A percentile compares a stretch with the other conserved stretches of the same genome.
phyloP scores from a whole-genome alignment of 2,113 vertebrate species.

The Heterocephalus glaber region DNA sequence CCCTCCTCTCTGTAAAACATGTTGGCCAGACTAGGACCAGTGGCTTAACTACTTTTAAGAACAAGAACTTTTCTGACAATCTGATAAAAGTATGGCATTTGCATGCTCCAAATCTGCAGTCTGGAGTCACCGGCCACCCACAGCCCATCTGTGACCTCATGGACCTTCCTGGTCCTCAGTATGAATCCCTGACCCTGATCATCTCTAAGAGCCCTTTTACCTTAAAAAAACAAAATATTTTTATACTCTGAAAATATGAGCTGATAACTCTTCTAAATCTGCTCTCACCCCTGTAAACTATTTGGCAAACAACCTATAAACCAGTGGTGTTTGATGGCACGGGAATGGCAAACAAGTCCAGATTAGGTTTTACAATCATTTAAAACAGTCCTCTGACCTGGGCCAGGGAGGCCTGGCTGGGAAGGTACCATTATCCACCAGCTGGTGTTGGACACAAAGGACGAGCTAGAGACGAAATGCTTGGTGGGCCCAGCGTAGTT shows the following conservation, averaged over 20 bases:
- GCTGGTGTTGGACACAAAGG: constrained; percentile 85
- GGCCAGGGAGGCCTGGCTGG: constrained; percentile 81
- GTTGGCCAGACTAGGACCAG: background rate
- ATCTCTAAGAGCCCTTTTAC: constrained; percentile 1
- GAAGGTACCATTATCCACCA: constrained; percentile 3
- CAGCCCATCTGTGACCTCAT: background rate
- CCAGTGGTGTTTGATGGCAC: constrained; percentile 10
- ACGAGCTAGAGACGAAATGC: constrained; percentile 83
- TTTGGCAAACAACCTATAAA: constrained; percentile 60
- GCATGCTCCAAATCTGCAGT: fast-evolving
- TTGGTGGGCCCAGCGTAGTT: constrained; percentile 70
- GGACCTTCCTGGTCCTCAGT: background rate
- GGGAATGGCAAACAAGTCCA: constrained; percentile 47
- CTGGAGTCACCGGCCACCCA: background rate
- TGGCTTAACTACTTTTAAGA: background rate
- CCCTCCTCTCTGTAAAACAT: background rate
- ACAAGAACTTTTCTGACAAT: background rate
- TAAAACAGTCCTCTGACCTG: constrained; percentile 82
- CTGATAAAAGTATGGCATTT: background rate
- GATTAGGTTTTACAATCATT: background rate
- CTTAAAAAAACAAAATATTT: constrained; percentile 1
- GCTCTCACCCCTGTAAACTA: background rate
- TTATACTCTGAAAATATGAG: background rate
- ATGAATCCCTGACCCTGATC: background rate
- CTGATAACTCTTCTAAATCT: background rate